phyloP scores from a whole-genome alignment of 2,888 invertebrate genomes.

The Drosophila lutescens region DNA sequence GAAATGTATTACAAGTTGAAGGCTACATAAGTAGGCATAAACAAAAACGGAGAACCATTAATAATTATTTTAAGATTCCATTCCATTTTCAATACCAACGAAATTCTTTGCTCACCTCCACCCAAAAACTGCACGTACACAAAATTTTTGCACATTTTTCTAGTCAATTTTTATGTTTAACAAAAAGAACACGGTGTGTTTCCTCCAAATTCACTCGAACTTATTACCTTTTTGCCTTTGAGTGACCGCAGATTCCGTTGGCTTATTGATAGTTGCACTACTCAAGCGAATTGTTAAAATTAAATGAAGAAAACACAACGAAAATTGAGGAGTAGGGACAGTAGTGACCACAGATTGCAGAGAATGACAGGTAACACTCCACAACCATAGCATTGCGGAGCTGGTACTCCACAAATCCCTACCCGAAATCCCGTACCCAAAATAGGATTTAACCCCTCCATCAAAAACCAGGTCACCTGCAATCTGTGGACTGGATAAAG shows the following conservation, averaged over 20 bases:
- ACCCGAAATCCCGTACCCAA: constrained; percentile 8
- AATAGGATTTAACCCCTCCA: constrained; percentile 3
- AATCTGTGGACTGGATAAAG: constrained; percentile 17
- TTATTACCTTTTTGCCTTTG: constrained; percentile 26
- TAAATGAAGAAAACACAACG: constrained; percentile 22
- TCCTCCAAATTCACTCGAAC: constrained; percentile 8
- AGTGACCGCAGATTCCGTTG: constrained; percentile 30
- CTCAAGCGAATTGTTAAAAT: constrained; percentile 75
- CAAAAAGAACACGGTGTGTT: constrained; percentile 31
- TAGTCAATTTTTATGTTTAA: constrained; percentile 47
- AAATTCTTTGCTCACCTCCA: constrained; percentile 36
- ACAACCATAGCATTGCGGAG: constrained; percentile 67
- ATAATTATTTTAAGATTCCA: constrained; percentile 60
- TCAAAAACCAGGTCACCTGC: constrained; percentile 13
- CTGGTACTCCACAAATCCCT: constrained; percentile 66
- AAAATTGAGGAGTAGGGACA: constrained; percentile 8
- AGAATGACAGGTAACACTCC: constrained; percentile 19
- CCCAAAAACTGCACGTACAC: constrained; percentile 14
- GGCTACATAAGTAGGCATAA: constrained; percentile 23
- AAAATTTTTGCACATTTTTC: constrained; percentile 39
- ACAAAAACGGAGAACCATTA: constrained; percentile 50
- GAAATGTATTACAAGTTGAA: constrained; percentile 44
- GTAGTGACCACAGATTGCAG: constrained; percentile 37
- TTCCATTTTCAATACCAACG: constrained; percentile 52
- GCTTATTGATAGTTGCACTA: constrained; percentile 59